Percentiles rank a stretch among this genome's conserved stretches.
These are phyloP conservation scores for Metellina segmentata DNA, from an alignment of 2,888 invertebrate genomes.

Conservation along the genomic window DNA sequence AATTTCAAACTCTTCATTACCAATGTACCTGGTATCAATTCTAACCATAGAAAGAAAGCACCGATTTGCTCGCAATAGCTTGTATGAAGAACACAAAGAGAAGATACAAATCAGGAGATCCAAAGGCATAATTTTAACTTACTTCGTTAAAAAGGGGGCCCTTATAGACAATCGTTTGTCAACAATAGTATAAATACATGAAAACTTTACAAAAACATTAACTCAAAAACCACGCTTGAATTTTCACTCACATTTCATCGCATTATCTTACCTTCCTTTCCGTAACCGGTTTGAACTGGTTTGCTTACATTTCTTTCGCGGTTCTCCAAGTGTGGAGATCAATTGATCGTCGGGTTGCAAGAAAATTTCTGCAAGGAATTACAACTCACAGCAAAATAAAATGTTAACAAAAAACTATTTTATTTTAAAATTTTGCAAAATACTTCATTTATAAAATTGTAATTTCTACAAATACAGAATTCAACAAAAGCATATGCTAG, in stretches of 20 bases:
- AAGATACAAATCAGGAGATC: background rate
- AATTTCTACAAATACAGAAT: constrained; percentile 24
- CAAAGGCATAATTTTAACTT: constrained; percentile 17
- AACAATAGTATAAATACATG: constrained; percentile 19
- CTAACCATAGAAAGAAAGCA: too few relatives aligned
- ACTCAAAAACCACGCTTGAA: constrained; percentile 75
- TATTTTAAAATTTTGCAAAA: constrained; percentile 2
- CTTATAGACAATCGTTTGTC: background rate
- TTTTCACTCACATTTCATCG: constrained; percentile 64
- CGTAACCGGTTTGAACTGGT: constrained; percentile 76
- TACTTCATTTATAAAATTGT: background rate
- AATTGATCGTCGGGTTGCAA: background rate
- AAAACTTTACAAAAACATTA: constrained; percentile 63
- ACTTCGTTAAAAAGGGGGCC: background rate
- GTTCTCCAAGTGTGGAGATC: constrained; percentile 53
- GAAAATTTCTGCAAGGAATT: constrained; percentile 21
- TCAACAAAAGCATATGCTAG: constrained; percentile 63
- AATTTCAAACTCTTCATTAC: too few relatives aligned
- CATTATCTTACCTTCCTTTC: constrained; percentile 69
- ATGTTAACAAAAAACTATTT: background rate
- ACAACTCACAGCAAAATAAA: constrained; percentile 19
- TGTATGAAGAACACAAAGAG: constrained; percentile 34
- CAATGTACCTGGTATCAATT: too few relatives aligned
- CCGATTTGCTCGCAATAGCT: constrained; percentile 37
- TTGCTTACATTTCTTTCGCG: constrained; percentile 74